Evolutionary conservation across 2,888 invertebrate species (phyloP).

Genomic region (Chrysotoxum bicinctum): DNA sequence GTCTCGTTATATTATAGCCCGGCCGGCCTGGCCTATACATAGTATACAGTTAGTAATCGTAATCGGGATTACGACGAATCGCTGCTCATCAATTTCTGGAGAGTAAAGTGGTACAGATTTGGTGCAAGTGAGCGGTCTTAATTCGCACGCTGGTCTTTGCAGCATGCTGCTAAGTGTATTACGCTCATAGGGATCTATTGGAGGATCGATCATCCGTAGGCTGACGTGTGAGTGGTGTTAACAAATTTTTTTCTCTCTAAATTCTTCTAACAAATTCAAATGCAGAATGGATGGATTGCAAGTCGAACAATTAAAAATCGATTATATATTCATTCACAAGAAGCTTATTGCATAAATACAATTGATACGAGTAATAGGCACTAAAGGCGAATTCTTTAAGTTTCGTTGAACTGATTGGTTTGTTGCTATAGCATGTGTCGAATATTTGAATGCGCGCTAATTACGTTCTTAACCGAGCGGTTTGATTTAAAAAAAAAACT

Average conservation of each 20-base stretch:
- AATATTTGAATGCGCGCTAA: background rate
- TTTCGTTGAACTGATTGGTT: conserved; percentile 23
- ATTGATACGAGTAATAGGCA: background rate
- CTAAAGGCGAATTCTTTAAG: conserved; percentile 44
- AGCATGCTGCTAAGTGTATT: conserved; percentile 26
- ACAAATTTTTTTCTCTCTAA: conserved; percentile 4
- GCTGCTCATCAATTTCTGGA: conserved; percentile 71
- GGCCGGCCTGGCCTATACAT: background rate
- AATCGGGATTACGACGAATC: conserved; percentile 58
- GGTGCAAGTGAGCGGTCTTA: conserved; percentile 56
- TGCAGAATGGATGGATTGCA: conserved; percentile 44
- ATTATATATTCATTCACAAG: conserved; percentile 30
- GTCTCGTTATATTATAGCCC: conserved; percentile 27
- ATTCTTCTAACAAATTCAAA: conserved; percentile 44
- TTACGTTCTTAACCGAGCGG: too few species aligned
- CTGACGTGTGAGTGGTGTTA: conserved; percentile 44
- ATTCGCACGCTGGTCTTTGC: conserved; percentile 25
- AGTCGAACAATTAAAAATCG: conserved; percentile 69
- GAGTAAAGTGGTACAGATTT: conserved; percentile 53
- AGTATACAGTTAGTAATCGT: conserved; percentile 40
- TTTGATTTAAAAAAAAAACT: too few species aligned
- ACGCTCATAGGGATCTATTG: conserved; percentile 32
- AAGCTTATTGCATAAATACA: conserved; percentile 31
- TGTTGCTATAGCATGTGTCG: background rate
- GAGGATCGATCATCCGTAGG: conserved; percentile 66